phyloP scores from a whole-genome alignment of 2,888 invertebrate genomes.

The Rugalucina vietnamica region DNA sequence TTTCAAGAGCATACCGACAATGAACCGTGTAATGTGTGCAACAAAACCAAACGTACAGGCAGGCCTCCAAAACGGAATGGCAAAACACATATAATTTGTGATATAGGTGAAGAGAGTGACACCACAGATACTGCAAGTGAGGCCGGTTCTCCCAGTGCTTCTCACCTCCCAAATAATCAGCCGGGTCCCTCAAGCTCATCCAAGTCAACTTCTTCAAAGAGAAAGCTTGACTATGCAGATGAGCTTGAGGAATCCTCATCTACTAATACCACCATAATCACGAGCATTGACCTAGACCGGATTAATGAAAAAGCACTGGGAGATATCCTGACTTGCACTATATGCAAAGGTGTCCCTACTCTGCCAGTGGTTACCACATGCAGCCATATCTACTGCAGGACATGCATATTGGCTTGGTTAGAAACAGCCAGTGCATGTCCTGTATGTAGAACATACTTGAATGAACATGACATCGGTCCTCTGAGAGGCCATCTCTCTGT shows the following conservation, averaged over 20 bases:
- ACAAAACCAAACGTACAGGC: background rate
- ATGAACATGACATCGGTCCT: background rate
- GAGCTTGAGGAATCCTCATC: background rate
- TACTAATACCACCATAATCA: background rate
- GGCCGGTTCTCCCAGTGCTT: background rate
- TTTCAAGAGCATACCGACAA: background rate
- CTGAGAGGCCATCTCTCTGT: conserved; percentile 14
- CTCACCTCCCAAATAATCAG: background rate
- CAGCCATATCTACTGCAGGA: conserved; percentile 17
- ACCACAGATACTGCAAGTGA: background rate
- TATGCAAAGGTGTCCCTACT: conserved; percentile 23
- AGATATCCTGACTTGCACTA: conserved; percentile 17
- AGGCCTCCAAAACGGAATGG: background rate
- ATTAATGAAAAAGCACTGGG: conserved; percentile 22
- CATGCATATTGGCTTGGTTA: conserved; percentile 21
- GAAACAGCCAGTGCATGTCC: conserved; percentile 23
- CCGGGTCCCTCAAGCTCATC: background rate
- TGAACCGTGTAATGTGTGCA: background rate
- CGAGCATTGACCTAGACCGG: conserved; percentile 2
- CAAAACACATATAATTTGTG: background rate
- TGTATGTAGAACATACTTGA: conserved; percentile 16
- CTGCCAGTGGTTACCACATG: conserved; percentile 2
- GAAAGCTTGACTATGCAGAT: background rate
- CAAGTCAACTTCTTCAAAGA: too few relatives aligned
- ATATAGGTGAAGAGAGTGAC: background rate